These are phyloP conservation scores for Archips xylosteana DNA, from an alignment of 2,888 invertebrate genomes.

Conservation along the genomic window DNA sequence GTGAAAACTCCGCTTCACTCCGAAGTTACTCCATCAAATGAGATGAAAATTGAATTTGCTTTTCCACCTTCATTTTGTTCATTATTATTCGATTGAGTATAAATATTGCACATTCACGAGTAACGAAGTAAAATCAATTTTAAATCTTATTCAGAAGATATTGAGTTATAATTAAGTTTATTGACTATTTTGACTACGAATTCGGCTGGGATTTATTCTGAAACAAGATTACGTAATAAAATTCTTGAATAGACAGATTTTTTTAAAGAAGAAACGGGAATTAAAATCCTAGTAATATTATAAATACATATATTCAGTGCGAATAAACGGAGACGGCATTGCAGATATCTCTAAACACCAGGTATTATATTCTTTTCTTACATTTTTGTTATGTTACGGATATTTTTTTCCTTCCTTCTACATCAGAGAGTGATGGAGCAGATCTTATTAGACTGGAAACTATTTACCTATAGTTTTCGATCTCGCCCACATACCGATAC, in stretches of 20 bases:
- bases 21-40: not conserved
- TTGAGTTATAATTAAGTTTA: not conserved
- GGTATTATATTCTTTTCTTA: no score
- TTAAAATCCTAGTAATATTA: no score
- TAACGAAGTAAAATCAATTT: not conserved
- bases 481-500: conserved; percentile 4
- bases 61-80: not conserved
- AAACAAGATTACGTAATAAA: not conserved
- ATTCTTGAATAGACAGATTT: not conserved
- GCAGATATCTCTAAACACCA: no score
- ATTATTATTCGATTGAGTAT: not conserved
- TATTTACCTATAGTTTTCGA: not conserved
- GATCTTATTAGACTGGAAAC: not conserved
- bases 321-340: no score
- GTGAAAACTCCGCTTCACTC: no score
- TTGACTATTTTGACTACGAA: not conserved
- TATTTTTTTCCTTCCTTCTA: no score
- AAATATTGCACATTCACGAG: not conserved
- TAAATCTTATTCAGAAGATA: not conserved
- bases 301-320: no score
- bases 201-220: not conserved
- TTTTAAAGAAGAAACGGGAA: no score
- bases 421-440: no score
- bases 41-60: not conserved
- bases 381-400: no score